Evolutionary conservation across 2,113 vertebrate species (phyloP), one percentile per base, ranked within the genome.

Genomic region (Archilochus colubris): DNA sequence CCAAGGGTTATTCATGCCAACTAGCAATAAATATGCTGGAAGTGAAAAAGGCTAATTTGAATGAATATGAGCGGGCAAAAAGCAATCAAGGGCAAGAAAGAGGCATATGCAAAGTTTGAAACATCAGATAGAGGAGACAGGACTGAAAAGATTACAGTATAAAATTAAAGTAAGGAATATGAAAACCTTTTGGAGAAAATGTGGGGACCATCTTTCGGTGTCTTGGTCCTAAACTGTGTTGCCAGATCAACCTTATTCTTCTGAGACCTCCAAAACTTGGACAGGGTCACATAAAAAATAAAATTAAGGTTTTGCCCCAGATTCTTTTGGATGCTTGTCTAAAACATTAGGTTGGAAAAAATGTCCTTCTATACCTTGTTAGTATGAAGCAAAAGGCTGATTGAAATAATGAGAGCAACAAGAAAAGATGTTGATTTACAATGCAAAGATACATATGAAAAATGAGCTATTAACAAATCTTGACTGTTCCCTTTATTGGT

Each of bases 11-110:
- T 89, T 91, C 92, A 79, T 89, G 92, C 92, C 91, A 95, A 94
- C 92, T 87, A 93, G 94, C 91, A 97, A 96, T 96, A 96, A 96
- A 95, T 95, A 97, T 86, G 87, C 87, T 92, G 84, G 79, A 95
- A 91, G 62, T 95, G 88, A 92, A 93, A 95, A 90, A 92, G 31
- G 66, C 40, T 96, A 95, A 96, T 97, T 94, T 96, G 86, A 91
- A 94, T 95, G 91, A 97, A 95, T 92, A 91, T 67, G 64, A 95
- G 55, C 2, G 21, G 67, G 82, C 48, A 94, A 93, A 91, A 96
- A 96, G 64, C 72, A 97, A 96, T 95, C 93, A 96, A 96, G 94
- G 88, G 83, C 91, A 94, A 94, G 83, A 96, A 92, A 92, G 77
- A 94, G 80, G 78, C 91, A 93, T 93, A 89, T 55, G 70, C 76